Percentiles rank a stretch among this genome's conserved stretches.
phyloP scores from a whole-genome alignment of 2,113 vertebrate genomes.

The Calonectris borealis region DNA sequence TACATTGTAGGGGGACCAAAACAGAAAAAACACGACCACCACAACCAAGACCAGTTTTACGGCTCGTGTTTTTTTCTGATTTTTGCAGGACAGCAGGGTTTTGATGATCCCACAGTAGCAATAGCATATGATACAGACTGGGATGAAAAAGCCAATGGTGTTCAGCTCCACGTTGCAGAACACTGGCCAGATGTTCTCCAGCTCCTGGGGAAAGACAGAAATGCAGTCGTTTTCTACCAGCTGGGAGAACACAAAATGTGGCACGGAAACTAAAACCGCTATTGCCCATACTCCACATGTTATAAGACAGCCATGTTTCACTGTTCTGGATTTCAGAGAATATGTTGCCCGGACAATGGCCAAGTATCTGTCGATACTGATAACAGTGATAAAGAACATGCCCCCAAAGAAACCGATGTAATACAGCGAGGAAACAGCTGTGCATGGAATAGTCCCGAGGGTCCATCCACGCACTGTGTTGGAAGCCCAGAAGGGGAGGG shows the following conservation, averaged over 20 bases:
- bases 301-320: conserved; percentile 69
- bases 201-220: conserved; percentile 44
- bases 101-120: conserved; percentile 85
- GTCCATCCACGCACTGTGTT: conserved; percentile 71
- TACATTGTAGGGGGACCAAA: conserved; percentile 90
- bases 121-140: conserved; percentile 81
- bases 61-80: conserved; percentile 80
- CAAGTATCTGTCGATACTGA: conserved; percentile 88
- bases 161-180: conserved; percentile 78
- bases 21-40: conserved; percentile 82
- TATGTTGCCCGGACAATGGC: conserved; percentile 86
- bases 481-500: conserved; percentile 87
- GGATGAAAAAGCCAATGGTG: conserved; percentile 78
- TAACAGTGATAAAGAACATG: conserved; percentile 88
- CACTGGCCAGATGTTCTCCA: conserved; percentile 76
- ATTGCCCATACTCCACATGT: conserved; percentile 75
- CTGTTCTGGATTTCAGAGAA: conserved; percentile 75
- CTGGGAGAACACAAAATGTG: conserved; percentile 79
- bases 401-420: conserved; percentile 83
- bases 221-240: conserved; percentile 19
- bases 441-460: conserved; percentile 79
- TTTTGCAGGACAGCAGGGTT: conserved; percentile 82
- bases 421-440: conserved; percentile 78
- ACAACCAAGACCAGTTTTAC: conserved; percentile 84
- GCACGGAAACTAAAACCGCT: conserved; percentile 80